Conservation (phyloP, 2,113 vertebrate genomes). For the Phrynosoma platyrhinos region DNA sequence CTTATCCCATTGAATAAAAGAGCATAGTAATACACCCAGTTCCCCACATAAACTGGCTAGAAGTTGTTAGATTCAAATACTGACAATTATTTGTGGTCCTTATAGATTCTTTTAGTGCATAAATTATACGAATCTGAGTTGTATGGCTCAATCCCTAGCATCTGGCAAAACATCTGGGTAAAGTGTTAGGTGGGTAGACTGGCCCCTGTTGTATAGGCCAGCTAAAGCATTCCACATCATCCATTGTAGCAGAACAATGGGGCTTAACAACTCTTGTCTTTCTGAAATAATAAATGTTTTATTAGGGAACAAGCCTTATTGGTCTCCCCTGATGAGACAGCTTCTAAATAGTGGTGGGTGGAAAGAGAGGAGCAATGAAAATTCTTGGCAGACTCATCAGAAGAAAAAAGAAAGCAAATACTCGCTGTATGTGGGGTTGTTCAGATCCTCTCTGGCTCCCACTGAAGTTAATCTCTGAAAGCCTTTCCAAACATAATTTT, state of each 20-base stretch:
- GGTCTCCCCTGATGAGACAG: background rate
- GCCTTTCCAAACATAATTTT: background rate
- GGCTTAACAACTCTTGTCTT: background rate
- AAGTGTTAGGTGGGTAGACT: background rate
- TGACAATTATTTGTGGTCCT: background rate
- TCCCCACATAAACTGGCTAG: too few species aligned
- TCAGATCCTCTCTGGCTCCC: background rate
- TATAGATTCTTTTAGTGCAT: background rate
- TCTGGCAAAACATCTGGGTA: background rate
- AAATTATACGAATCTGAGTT: background rate
- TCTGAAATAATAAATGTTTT: background rate
- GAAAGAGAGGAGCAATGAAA: background rate
- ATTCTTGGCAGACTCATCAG: constrained; percentile 16
- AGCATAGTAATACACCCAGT: background rate
- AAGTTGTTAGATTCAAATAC: background rate
- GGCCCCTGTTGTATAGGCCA: background rate
- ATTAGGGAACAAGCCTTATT: background rate
- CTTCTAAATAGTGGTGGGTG: constrained; percentile 11
- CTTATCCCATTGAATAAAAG: background rate
- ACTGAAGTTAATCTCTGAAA: background rate
- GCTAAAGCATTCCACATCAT: background rate
- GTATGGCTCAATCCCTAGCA: background rate
- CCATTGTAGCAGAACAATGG: background rate
- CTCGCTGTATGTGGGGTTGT: too few species aligned
- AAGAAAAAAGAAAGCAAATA: background rate